Evolutionary conservation across 2,113 vertebrate species (phyloP).

Genomic region (Petromus typicus): DNA sequence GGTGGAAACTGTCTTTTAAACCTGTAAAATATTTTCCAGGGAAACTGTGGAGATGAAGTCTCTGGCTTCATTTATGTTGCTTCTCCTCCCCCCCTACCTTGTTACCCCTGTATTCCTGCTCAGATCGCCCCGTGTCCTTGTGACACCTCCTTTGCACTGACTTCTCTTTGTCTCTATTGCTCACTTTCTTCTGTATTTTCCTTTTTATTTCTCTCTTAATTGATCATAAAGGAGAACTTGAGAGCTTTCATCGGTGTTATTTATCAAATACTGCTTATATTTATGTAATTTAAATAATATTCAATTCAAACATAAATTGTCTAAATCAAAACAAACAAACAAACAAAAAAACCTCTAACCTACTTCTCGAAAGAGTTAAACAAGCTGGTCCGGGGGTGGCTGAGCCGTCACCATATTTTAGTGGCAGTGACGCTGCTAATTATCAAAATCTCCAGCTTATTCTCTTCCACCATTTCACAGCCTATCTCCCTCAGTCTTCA

Average conservation of each 20-base stretch:
- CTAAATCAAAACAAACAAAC: background rate
- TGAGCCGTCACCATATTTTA: too few species aligned
- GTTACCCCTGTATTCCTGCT: background rate
- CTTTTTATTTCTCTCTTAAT: background rate
- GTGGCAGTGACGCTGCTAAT: too few species aligned
- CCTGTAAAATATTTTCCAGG: background rate
- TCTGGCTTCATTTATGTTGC: background rate
- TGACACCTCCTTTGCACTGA: background rate
- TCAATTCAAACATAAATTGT: slow-evolving; percentile 17
- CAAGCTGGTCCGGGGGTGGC: too few species aligned
- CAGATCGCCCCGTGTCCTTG: background rate
- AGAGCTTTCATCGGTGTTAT: background rate
- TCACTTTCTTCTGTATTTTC: background rate
- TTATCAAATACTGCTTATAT: background rate
- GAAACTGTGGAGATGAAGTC: fast-evolving
- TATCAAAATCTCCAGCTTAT: too few species aligned
- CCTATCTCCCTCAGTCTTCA: too few species aligned
- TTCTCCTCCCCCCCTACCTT: too few species aligned
- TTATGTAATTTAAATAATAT: background rate
- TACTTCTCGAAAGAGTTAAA: too few species aligned
- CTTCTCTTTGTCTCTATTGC: background rate
- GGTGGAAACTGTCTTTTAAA: background rate
- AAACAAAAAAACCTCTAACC: background rate
- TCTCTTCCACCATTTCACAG: too few species aligned
- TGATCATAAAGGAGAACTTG: background rate